Percentiles rank a stretch among this genome's conserved stretches.
These are phyloP conservation scores for Antrozous pallidus DNA, from an alignment of 2,797 vertebrate species.

Conservation along the genomic window DNA sequence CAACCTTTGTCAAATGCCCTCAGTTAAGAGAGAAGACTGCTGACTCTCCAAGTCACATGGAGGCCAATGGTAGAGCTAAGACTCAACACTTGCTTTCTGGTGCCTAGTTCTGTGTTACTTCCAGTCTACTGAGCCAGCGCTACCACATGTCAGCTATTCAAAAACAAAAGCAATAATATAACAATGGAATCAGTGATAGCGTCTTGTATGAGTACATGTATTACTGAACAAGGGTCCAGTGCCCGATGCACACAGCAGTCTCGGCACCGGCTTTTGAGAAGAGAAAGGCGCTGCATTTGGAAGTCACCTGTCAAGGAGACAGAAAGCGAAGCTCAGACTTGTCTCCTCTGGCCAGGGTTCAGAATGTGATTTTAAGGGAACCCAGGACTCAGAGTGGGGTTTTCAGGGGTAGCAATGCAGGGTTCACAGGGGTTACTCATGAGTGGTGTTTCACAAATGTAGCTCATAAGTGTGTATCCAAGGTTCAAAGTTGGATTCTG, in stretches of 20 bases:
- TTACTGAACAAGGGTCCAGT: neutral
- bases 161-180: neutral
- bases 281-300: neutral
- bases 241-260: accelerated
- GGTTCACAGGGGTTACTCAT: neutral
- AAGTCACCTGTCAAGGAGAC: neutral
- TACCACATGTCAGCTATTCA: neutral
- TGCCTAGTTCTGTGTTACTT: neutral
- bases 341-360: neutral
- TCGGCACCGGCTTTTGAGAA: neutral
- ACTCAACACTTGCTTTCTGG: neutral
- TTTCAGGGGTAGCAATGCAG: neutral
- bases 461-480: neutral
- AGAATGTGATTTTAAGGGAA: neutral
- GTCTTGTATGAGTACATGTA: accelerated
- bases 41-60: neutral
- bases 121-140: neutral
- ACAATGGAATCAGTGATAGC: neutral
- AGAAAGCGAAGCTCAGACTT: neutral
- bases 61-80: neutral
- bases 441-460: neutral
- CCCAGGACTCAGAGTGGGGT: no score
- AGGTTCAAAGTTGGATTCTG: neutral
- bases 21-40: neutral
- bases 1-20: neutral